Base-by-base conservation (phyloP, 2,888 invertebrate species). In the Thecophora atra region DNA sequence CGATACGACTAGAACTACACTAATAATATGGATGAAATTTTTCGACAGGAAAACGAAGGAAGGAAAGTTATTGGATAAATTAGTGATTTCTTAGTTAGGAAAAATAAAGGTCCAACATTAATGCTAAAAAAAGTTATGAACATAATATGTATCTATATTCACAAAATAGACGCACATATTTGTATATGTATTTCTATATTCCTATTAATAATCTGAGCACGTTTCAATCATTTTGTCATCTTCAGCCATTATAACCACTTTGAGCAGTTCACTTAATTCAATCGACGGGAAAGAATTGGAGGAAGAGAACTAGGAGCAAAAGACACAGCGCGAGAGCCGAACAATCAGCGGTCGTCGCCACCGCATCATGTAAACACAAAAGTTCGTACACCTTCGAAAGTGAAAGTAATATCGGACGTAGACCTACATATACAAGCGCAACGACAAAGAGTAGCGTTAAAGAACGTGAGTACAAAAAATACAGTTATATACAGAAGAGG, bases 371-470 rank as follows among this genome's bases (percentile, higher is more conserved):
- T 84, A 82, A 82, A 83, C 84, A 84, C 79, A 81, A 84, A 82
- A 85, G 85, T 85, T 85, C 85, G 83, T 85, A 83, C 81, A 86
- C 85, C 85, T 86, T 84, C 82, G 85, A 86, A 85, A 86, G 86
- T 85, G 86, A 86, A 86, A 86, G 86, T 85, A 84, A 82, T 80
- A 82, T 84, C 84, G 86, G 85, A 84, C 85, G 83, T 83, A 85
- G 85, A 86, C 86, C 85, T 86, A 86, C 85, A 84, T 85, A 86
- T 84, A 85, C 85, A 72, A 56, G 47, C 60, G 65, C 62, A 67
- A 62, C 21, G 37, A 64, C 63, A 47, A 60, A 44, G 1, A 51
- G 58, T 24, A 19, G 6, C 37, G 37, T 37, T 19, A 37, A 56
- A 56, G 52, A 54, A 19, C 60, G 51, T 58, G 24, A 47, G 56